phyloP scores from a whole-genome alignment of 2,113 vertebrate genomes.

The Rhynchopsitta pachyrhyncha region DNA sequence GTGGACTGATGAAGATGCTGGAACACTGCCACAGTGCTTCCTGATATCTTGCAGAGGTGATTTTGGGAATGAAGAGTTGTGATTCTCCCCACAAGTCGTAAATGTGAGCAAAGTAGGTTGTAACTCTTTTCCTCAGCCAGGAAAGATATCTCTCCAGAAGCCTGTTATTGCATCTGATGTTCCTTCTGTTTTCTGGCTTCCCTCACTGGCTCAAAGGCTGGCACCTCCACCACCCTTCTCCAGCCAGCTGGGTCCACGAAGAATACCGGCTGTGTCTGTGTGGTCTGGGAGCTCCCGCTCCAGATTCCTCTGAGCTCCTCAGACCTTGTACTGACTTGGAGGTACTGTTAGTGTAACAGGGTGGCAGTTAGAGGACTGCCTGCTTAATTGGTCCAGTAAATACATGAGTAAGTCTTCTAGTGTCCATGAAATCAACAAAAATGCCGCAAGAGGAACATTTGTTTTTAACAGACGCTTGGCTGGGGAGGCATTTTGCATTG shows the following conservation, averaged over 20 bases:
- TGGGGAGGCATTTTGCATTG: background rate
- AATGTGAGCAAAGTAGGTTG: background rate
- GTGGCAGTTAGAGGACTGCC: background rate
- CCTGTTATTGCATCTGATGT: fast-evolving
- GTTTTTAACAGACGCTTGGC: background rate
- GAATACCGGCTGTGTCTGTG: fast-evolving
- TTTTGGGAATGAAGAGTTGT: background rate
- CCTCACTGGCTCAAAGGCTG: fast-evolving
- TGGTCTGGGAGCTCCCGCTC: background rate
- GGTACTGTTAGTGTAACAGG: background rate
- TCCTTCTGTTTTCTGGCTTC: background rate
- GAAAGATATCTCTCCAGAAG: background rate
- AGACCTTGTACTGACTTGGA: background rate
- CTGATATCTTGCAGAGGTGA: background rate
- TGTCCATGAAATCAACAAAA: background rate
- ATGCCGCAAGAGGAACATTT: background rate
- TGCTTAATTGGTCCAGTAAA: background rate
- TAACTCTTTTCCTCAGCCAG: background rate
- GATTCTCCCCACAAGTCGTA: background rate
- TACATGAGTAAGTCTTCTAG: background rate
- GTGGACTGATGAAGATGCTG: background rate
- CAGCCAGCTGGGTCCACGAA: fast-evolving
- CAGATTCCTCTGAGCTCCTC: background rate
- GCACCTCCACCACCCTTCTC: background rate
- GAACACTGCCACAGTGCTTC: background rate